Evolutionary conservation across 2,113 vertebrate species (phyloP), one percentile per base, ranked within the genome.

Genomic region (Anarhynchus alexandrinus): DNA sequence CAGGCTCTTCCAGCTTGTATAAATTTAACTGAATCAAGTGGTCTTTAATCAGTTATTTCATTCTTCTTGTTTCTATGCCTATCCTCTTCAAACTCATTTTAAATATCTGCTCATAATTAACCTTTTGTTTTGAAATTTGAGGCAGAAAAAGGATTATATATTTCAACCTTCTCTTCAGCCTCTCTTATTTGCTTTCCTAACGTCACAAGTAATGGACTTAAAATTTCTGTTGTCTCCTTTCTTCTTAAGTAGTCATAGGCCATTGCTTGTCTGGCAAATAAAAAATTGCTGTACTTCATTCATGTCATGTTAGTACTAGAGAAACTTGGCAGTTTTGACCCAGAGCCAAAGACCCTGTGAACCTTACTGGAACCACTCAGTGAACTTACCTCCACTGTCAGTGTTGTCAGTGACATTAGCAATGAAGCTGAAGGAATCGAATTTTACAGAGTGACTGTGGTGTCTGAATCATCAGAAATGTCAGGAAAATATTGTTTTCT

Each of bases 311-410:
- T 94, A 90, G 47, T 47, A 86, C 64, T 40, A 71, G 51, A 45
- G 45, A 88, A 94, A 80, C 32, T 30, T 94, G 66, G 18, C 82
- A 73, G 40, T 82, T 93, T 90, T 96, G 93, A 94, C 85, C 79
- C 20, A 55, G n/a, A 82, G 82, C 45, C 62, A 88, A 86, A 77
- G 82, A 81, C 74, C 71, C 23, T 10, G 34, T 82, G 85, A 95
- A 77, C 90, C 66, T 94, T 95, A 47, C 58, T 65, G 65, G 59
- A 80, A 54, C 74, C 72, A 58, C n/a, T 79, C 62, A 51, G 62
- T 92, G 88, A 96, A 86, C 49, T 88, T 54, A 45, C 73, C 29
- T 69, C 54, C 17, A 32, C 49, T 73, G 82, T 77, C 82, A 57
- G 1, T 51, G n/a, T 20, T 84, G 49, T 64, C 73, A 67, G 54